Evolutionary conservation across 1,140 invertebrate species (phyloP), one percentile per base, ranked within the genome.

Genomic region (Trichomalopsis sarcophagae): DNA sequence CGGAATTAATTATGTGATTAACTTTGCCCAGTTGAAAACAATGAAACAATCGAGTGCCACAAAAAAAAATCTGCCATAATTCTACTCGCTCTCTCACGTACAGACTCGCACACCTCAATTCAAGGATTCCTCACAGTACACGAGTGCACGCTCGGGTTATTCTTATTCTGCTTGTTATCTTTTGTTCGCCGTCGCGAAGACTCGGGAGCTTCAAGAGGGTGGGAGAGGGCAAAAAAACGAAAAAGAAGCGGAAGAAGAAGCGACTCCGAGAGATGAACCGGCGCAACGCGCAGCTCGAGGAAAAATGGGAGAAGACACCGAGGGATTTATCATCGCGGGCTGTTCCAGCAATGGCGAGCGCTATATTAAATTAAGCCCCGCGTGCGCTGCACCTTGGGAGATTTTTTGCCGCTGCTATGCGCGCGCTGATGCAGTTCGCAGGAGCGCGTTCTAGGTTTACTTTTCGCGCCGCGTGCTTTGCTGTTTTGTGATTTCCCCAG

Each of bases 291-390:
- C 2, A 62, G 21, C 55, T 62, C 55, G 55, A 62, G 21, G 73
- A 82, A 86, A 85, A 77, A 76, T 81, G 84, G 66, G 77, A 73
- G 11, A 81, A 89, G 74, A 81, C 85, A 87, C 86, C 84, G 62
- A 68, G 75, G 87, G 84, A 90, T 90, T 90, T 90, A 90, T 90
- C 86, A 89, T 89, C 66, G 23, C 73, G 79, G 82, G 84, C 83
- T 77, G 71, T 21, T 74, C 1, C 55, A n/a, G n/a, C 27, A 44
- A 83, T 87, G 79, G 84, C 40, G 68, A 78, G 50, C 86, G 79
- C 85, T 81, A 87, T 89, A 90, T 91, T 90, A 89, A 91, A 90
- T 91, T 91, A 89, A 90, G 86, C 89, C 88, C 86, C 87, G 36
- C 27, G 76, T 62, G 81, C 74, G 83, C 87, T 62, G 81, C 74